phyloP scores from a whole-genome alignment of 2,888 invertebrate genomes.

The Tipula unca region DNA sequence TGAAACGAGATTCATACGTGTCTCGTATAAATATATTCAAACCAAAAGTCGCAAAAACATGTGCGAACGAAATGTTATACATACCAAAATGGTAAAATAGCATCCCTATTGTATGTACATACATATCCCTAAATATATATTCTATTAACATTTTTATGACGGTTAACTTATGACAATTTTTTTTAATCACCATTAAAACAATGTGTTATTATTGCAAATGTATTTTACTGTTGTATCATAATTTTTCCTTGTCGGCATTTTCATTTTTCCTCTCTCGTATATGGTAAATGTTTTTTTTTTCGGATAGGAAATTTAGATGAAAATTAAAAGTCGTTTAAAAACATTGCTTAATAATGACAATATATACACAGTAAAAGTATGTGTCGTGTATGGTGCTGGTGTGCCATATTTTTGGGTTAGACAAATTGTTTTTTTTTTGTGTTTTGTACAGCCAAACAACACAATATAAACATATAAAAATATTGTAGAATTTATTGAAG shows the following conservation, averaged over 20 bases:
- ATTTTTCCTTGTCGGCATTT: conserved; percentile 14
- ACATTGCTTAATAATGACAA: conserved; percentile 14
- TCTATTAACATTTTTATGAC: conserved; percentile 14
- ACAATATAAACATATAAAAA: neutral
- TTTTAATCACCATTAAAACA: conserved; percentile 19
- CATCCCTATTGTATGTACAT: neutral
- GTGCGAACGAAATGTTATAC: neutral
- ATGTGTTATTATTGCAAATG: conserved; percentile 18
- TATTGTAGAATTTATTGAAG: neutral
- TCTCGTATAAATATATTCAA: neutral
- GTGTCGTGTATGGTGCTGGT: neutral
- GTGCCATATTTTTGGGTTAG: neutral
- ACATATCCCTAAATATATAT: neutral
- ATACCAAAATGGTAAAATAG: neutral
- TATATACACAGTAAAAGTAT: neutral
- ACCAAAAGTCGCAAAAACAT: neutral
- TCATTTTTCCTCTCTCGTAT: neutral
- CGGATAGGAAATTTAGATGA: neutral
- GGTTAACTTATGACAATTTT: conserved; percentile 14
- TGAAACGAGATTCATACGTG: neutral
- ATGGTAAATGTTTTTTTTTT: neutral
- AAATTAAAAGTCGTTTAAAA: conserved; percentile 14
- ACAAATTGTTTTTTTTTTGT: neutral
- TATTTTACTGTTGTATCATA: conserved; percentile 9
- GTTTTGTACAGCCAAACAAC: neutral